phyloP scores from a whole-genome alignment of 1,140 invertebrate genomes.

The Drosophila orena region DNA sequence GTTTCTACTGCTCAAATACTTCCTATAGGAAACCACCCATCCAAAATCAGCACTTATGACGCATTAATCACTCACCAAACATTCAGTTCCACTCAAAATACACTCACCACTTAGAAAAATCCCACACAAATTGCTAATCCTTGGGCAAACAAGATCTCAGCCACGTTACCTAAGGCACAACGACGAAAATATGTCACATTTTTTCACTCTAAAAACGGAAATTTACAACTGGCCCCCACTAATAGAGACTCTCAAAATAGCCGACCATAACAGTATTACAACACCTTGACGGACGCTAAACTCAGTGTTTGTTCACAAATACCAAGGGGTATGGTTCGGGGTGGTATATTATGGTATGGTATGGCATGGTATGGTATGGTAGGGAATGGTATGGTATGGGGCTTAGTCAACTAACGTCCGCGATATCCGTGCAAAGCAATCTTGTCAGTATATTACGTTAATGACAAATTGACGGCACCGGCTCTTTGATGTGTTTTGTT shows the following conservation, averaged over 20 bases:
- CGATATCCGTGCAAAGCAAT: constrained; percentile 82
- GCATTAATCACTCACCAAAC: constrained; percentile 60
- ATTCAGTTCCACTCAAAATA: constrained; percentile 33
- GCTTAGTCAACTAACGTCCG: constrained; percentile 11
- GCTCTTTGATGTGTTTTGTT: constrained; percentile 77
- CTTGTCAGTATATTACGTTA: constrained; percentile 84
- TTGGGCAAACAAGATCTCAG: constrained; percentile 45
- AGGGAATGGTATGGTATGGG: constrained; percentile 7
- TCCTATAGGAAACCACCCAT: background rate
- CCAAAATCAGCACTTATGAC: constrained; percentile 46
- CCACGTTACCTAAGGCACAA: constrained; percentile 19
- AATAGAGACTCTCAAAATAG: constrained; percentile 31
- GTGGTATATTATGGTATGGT: too few relatives aligned
- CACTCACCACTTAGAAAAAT: constrained; percentile 50
- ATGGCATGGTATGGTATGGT: background rate
- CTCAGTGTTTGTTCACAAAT: constrained; percentile 78
- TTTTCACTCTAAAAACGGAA: constrained; percentile 63
- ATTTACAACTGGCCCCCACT: constrained; percentile 64
- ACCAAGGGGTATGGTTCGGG: constrained; percentile 49
- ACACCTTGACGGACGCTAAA: constrained; percentile 76
- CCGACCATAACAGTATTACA: constrained; percentile 60
- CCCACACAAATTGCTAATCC: constrained; percentile 75
- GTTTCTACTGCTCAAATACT: background rate
- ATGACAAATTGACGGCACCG: constrained; percentile 80
- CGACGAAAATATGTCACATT: constrained; percentile 67